Evolutionary conservation across 2,888 invertebrate species (phyloP).

Genomic region (Lordiphosa andalusiaca): DNA sequence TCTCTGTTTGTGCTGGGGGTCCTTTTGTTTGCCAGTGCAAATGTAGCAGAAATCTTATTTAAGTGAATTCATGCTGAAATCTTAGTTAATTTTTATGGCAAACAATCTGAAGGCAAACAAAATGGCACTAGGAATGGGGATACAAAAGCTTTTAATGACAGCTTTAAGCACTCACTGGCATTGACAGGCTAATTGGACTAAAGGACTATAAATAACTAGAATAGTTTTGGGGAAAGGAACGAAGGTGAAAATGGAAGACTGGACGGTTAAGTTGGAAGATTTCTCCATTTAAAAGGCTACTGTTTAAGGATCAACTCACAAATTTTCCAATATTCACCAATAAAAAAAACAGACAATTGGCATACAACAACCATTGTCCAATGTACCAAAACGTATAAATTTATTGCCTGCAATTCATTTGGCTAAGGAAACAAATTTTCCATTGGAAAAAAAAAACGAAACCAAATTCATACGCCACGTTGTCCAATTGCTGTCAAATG

Average conservation of each 20-base stretch:
- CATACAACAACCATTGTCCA: too few relatives aligned
- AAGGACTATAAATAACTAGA: constrained; percentile 33
- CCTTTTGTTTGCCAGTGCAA: constrained; percentile 48
- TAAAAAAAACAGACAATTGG: too few relatives aligned
- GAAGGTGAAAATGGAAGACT: constrained; percentile 6
- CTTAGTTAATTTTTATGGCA: constrained; percentile 71
- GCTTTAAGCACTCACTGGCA: constrained; percentile 28
- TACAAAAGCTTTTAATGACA: constrained; percentile 29
- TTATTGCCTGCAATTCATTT: constrained; percentile 1
- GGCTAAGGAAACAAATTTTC: constrained; percentile 16
- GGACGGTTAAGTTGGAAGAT: neutral
- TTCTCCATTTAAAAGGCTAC: too few relatives aligned
- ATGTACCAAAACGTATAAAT: neutral
- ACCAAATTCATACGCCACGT: constrained; percentile 37
- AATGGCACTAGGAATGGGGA: constrained; percentile 9
- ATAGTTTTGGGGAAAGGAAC: constrained; percentile 10
- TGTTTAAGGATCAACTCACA: too few relatives aligned
- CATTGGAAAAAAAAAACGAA: constrained; percentile 8
- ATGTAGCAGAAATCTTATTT: constrained; percentile 62
- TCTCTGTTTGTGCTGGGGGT: constrained; percentile 5
- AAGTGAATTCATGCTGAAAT: constrained; percentile 74
- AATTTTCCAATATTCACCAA: too few relatives aligned
- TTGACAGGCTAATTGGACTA: constrained; percentile 45
- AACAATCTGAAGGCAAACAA: constrained; percentile 47
- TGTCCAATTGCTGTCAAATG: constrained; percentile 59